A percentile compares a stretch with the other conserved stretches of the same genome.
These are phyloP conservation scores for Caerostris extrusa DNA, from an alignment of 1,140 invertebrate genomes.

Conservation along the genomic window DNA sequence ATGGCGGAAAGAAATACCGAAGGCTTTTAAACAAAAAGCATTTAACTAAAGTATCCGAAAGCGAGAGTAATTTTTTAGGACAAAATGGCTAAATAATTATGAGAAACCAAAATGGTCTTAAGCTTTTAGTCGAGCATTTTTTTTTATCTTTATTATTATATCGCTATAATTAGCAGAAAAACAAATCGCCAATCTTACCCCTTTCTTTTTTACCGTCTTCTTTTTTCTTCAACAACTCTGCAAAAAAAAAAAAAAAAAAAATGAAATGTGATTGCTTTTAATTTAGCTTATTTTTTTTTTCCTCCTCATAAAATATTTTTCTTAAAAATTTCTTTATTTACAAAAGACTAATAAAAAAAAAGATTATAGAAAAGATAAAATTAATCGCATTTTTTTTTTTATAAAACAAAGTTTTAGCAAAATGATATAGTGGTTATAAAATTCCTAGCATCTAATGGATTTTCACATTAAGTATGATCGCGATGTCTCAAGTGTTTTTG, in stretches of 20 bases:
- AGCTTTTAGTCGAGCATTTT: not conserved
- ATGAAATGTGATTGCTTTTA: conserved; percentile 5
- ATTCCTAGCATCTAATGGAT: no score
- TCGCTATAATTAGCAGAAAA: not conserved
- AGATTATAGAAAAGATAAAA: no score
- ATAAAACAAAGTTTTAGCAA: no score
- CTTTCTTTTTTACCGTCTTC: conserved; percentile 84
- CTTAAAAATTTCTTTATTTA: not conserved
- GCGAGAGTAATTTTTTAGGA: not conserved
- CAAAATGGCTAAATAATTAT: not conserved
- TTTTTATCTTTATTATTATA: not conserved
- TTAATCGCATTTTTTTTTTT: no score
- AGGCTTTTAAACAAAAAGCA: not conserved
- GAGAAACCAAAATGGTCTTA: not conserved
- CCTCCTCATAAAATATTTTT: not conserved
- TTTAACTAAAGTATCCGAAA: not conserved
- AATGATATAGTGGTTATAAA: no score
- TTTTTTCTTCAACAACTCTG: conserved; percentile 85
- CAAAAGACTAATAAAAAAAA: no score
- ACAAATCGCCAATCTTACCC: conserved; percentile 77
- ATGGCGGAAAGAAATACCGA: not conserved
- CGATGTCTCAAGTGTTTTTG: no score
- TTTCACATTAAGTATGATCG: no score
- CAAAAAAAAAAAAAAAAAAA: not conserved
- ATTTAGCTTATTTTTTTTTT: conserved; percentile 1